Base-by-base conservation (phyloP, 2,797 vertebrate species). In the Argentina silus region DNA sequence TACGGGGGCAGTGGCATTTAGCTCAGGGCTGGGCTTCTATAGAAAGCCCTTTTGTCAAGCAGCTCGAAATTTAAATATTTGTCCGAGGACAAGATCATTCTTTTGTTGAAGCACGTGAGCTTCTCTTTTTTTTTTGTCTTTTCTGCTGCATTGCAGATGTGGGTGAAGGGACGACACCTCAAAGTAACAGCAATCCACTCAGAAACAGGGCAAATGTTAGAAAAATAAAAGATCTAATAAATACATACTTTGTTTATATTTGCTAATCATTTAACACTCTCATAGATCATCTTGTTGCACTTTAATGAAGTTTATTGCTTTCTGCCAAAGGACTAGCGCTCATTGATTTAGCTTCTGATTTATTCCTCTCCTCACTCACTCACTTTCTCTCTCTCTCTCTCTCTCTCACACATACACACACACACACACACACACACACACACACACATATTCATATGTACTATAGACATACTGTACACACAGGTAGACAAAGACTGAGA, bases 81-180 rank as follows among this genome's bases (percentile, higher is more conserved):
- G 62, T 80, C 76, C 47, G 79, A 84, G 88, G 83, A 86, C 77
- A 73, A 85, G 82, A 88, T 86, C 81, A 81, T 84, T 5, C 17
- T 90, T 89, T 89, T 78, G 81, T 88, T 75, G 67, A 78, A 70
- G 78, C 78, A 80, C 78, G 83, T 86, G 85, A 87, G 89, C 77
- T 73, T 79, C 81, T 73, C 64, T 83, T 77, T 80, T 83, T 85
- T 81, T 85, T 62, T 14, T 87, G 84, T 88, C 78, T 90, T 89
- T 91, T 93, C 85, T 94, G 90, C 93, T 95, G 94, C 94, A 94
- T 94, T 94, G 93, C 92, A 93, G 93, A 94, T 93, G 90, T 93
- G 84, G 88, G 77, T 77, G 82, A 45, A 90, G 87, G 90, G 89
- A 90, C 90, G 92, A 90, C 87, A 90, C 89, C 89, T 91, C 90